Base-by-base conservation (phyloP, 2,888 invertebrate genomes). In the Penaeus monodon region DNA sequence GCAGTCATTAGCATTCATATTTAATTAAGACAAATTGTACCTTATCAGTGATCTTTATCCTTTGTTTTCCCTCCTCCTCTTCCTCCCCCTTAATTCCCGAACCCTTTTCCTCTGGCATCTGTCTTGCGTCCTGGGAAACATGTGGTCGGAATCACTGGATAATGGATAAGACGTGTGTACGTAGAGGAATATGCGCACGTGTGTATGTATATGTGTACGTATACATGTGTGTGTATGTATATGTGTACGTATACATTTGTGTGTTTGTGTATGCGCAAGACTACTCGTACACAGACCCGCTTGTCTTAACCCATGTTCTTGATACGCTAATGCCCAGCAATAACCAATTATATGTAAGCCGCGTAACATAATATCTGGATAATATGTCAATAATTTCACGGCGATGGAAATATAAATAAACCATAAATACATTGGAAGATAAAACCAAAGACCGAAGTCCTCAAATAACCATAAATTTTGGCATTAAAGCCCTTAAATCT, bases 111-210 rank as follows among this genome's bases (percentile, higher is more conserved):
- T 24, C n/a, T 8, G 66, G 20, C 66, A 27, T 38, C 80, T 80
- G 80, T 66, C 33, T 38, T 66, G 38, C 66, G 33, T 81, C 68
- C 38, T 38, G 44, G 33, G 44, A 24, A 68, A 68, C 81, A 81
- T 81, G 66, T 81, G 81, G 81, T 81, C 17, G 81, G 68, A 81
- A 81, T 81, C 66, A 68, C 27, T 8, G 81, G 20, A n/a, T 57
- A 63, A n/a, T n/a, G 33, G 79, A 29, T 29, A 64, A 38, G 65
- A 57, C 33, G 38, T 33, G 65, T 63, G 29, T 33, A 57, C 27
- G 64, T 3, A 29, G 12, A 24, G 63, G 44, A 7, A 66, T 38
- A 22, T 27, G 44, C 57, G 20, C 17, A n/a, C n/a, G 29, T 10
- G 33, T 29, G 73, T 24, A 27, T 38, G 38, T 29, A 14, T 10